Evolutionary conservation across 2,113 vertebrate genomes (phyloP), one percentile per base, ranked within the genome.

Genomic region (Chlorodrepanis virens): DNA sequence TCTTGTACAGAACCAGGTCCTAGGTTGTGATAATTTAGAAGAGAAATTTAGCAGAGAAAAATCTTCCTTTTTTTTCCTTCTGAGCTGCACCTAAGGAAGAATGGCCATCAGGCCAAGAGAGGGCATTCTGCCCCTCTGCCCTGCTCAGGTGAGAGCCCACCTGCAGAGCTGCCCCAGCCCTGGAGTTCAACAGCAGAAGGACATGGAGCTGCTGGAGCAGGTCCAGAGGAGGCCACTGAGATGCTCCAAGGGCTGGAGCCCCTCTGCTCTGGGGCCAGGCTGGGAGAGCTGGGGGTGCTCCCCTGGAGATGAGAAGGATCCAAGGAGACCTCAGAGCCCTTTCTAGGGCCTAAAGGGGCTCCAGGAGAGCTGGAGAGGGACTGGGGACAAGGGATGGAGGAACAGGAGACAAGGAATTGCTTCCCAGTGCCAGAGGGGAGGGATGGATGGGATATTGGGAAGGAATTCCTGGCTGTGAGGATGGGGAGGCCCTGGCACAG

Each of bases 201-300:
- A 31, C 0, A 0, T 40, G 70, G 47, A 61, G n/a, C 9, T 83
- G n/a, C 24, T 69, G 87, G 17, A 68, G 33, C 0, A 0, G 54
- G 1, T 9, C 25, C 54, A 76, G 79, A 69, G 47, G 29, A 54
- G 6, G 6, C 5, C 45, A 47, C 1, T 0, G 2, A 83, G 13
- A 0, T 31, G 3, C 2, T 45, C 20, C 15, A 3, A 40, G 14
- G 45, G 20, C 77, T 82, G 45, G 9, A 65, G 76, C 37, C 4
- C 22, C 22, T 59, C 77, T 81, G 59, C 12, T 44, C 21, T 72
- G 67, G 22, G 8, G 28, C 5, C 69, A 82, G 69, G 28, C n/a
- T 82, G 70, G 24, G 24, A 89, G n/a, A 82, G 20, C 16, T 60
- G 39, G 14, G 7, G 3, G 1, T 10, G n/a, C 0, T 68, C 39